Conservation (phyloP, 2,888 invertebrate genomes). For the Lithodes maja region DNA sequence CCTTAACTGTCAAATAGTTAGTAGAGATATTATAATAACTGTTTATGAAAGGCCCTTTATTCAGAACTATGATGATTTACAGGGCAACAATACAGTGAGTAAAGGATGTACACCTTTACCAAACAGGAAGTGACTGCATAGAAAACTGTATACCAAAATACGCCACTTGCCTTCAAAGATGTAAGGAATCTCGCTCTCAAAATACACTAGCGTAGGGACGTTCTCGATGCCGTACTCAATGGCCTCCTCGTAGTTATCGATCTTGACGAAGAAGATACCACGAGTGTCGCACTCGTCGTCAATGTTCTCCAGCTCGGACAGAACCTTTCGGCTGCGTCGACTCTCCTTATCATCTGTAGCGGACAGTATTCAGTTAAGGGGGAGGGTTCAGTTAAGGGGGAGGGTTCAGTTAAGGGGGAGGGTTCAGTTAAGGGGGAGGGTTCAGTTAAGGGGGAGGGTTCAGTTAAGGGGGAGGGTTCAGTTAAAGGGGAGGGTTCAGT, state of each 20-base stretch:
- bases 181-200: conserved; percentile 94
- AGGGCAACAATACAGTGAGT: too few species aligned
- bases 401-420: too few species aligned
- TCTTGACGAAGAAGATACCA: conserved; percentile 94
- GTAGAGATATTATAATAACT: not conserved
- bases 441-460: too few species aligned
- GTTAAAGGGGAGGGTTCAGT: too few species aligned
- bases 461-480: too few species aligned
- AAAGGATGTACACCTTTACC: too few species aligned
- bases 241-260: conserved; percentile 89
- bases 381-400: too few species aligned
- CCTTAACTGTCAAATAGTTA: not conserved
- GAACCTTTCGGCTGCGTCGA: conserved; percentile 88
- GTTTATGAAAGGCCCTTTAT: too few species aligned
- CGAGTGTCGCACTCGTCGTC: conserved; percentile 95
- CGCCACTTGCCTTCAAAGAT: conserved; percentile 85
- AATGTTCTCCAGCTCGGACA: conserved; percentile 92
- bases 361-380: not conserved
- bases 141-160: not conserved
- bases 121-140: too few species aligned
- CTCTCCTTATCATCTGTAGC: conserved; percentile 79
- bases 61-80: too few species aligned
- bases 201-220: conserved; percentile 91
- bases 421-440: too few species aligned
- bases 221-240: conserved; percentile 90